Conservation (phyloP, 2,797 vertebrate species). For the Enteromius anoplus region DNA sequence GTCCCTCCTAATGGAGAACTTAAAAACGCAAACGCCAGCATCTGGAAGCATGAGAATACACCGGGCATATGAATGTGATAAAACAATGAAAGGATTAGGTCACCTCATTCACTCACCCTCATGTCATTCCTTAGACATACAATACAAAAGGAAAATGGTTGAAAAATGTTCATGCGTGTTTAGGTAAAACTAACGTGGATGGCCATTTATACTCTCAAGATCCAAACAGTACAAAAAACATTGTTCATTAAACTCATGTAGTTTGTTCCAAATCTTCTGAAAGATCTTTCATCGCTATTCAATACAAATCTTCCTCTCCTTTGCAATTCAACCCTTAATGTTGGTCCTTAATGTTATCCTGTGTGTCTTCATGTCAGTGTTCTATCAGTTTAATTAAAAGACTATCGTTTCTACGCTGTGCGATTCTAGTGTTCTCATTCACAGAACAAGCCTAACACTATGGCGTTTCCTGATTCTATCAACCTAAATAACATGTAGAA, state of each 20-base stretch:
- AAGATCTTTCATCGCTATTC: neutral
- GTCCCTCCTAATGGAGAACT: conserved; percentile 73
- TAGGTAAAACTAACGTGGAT: neutral
- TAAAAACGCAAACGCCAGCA: conserved; percentile 75
- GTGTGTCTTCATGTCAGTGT: too few species aligned
- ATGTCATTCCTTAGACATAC: neutral
- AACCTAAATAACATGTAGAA: too few species aligned
- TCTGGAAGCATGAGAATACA: conserved; percentile 61
- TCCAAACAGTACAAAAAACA: neutral
- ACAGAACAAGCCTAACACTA: too few species aligned
- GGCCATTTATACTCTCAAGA: neutral
- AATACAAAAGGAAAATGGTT: neutral
- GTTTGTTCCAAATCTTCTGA: neutral
- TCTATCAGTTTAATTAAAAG: too few species aligned
- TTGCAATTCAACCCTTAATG: neutral
- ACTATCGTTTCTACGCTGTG: too few species aligned
- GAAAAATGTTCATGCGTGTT: neutral
- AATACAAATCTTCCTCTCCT: neutral
- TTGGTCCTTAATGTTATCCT: too few species aligned
- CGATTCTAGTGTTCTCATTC: too few species aligned
- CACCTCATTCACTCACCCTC: neutral
- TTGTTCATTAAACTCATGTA: neutral
- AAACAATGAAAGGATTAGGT: neutral
- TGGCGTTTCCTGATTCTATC: too few species aligned
- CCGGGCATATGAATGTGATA: neutral